Evolutionary conservation across 2,797 vertebrate species (phyloP).

Genomic region (Chelidonichthys spinosus): DNA sequence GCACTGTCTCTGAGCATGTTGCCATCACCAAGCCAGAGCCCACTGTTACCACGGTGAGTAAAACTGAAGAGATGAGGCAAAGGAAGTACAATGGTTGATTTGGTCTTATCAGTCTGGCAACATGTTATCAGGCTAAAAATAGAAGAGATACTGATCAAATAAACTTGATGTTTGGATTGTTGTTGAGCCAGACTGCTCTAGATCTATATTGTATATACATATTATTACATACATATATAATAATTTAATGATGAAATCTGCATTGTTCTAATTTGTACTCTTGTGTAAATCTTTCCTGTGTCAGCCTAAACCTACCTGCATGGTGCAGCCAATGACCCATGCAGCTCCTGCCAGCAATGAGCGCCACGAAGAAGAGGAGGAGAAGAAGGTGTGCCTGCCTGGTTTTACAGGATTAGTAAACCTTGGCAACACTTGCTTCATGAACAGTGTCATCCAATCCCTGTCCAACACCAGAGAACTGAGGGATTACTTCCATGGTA

Average conservation of each 20-base stretch:
- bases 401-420: constrained; percentile 98
- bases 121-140: not conserved
- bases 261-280: not conserved
- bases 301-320: constrained; percentile 96
- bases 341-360: constrained; percentile 86
- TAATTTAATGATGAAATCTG: too few relatives aligned
- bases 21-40: constrained; percentile 91
- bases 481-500: constrained; percentile 97
- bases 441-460: constrained; percentile 99
- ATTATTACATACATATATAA: too few relatives aligned
- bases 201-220: not conserved
- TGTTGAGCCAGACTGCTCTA: not conserved
- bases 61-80: not conserved
- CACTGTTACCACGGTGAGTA: constrained; percentile 87
- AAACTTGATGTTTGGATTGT: not conserved
- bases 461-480: constrained; percentile 98
- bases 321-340: constrained; percentile 99
- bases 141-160: not conserved
- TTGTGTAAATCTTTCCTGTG: constrained; percentile 9
- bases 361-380: constrained; percentile 93
- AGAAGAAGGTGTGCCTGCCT: constrained; percentile 95
- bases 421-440: constrained; percentile 98
- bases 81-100: not conserved
- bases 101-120: not conserved
- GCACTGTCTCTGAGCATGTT: constrained; percentile 88